Base-by-base conservation (phyloP, 2,888 invertebrate genomes). In the Agonum fuliginosum region DNA sequence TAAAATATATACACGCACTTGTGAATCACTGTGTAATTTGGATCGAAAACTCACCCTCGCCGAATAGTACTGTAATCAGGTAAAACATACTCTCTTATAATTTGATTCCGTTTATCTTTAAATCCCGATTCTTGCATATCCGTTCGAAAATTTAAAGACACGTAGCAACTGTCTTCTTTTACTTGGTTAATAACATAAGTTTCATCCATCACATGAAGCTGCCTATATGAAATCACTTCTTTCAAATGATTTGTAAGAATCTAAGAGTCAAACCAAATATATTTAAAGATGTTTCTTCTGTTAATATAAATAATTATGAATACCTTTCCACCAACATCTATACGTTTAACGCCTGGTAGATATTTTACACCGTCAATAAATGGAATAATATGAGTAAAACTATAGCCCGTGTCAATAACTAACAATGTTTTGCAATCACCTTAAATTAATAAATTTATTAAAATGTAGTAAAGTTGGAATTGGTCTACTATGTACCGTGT, bases 141-240 rank as follows among this genome's bases (percentile, higher is more conserved):
- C 17, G 88, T 88, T 82, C 91, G 91, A 83, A 97, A 97, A 84
- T 98, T 90, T 81, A 91, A 89, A 0, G 98, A 94, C 0, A 99
- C 97, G 88, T 93, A 99, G 85, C 99, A 99, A 0, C 95, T 92
- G 85, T 99, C 99, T 87, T 99, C 99, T 86, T 99, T 99, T 0
- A 94, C 95, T 88, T 99, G 98, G 87, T 99, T 99, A 58, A 99
- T 97, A 0, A 99, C 97, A 87, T 95, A 97, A 0, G 98, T 97
- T 87, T 99, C 99, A 85, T 99, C 98, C 97, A 98, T 97, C 0
- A 99, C 98, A 88, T 99, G 97, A 51, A 99, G 87, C 84, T 99
- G 98, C 46, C 95, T 90, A 86, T 99, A 99, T 0, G 99, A 99
- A 81, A 99, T 93, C 12, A 98, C 92, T 87, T 99, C 99, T 86